phyloP scores from a whole-genome alignment of 2,888 invertebrate species.

The Meganola albula region DNA sequence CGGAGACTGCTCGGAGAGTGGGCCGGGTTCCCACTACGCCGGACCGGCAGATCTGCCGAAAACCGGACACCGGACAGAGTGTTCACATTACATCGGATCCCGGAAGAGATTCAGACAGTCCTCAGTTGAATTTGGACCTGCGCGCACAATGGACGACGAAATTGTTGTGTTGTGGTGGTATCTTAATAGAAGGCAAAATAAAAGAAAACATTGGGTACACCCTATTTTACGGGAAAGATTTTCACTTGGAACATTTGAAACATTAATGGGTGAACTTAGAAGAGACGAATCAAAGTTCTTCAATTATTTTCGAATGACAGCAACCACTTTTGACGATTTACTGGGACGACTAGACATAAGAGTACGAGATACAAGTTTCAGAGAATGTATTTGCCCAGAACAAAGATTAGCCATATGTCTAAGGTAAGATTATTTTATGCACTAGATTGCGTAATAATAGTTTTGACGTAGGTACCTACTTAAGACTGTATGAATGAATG shows the following conservation, averaged over 20 bases:
- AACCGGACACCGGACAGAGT: too few relatives aligned
- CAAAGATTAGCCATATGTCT: conserved; percentile 26
- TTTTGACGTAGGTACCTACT: conserved; percentile 18
- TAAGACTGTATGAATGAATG: conserved; percentile 18
- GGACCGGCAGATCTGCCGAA: too few relatives aligned
- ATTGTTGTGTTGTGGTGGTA: too few relatives aligned
- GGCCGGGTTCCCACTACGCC: too few relatives aligned
- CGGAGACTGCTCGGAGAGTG: too few relatives aligned
- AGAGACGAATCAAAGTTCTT: too few relatives aligned
- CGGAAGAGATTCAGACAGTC: conserved; percentile 14
- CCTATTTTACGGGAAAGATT: conserved; percentile 25
- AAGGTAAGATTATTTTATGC: conserved; percentile 22
- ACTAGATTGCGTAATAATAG: conserved; percentile 21
- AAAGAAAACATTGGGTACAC: too few relatives aligned
- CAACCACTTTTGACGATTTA: conserved; percentile 22
- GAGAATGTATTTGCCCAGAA: conserved; percentile 26
- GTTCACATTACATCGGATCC: too few relatives aligned
- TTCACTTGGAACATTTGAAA: conserved; percentile 26
- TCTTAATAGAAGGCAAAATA: conserved; percentile 20
- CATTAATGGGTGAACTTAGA: too few relatives aligned
- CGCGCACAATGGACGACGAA: conserved; percentile 19
- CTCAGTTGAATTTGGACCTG: conserved; percentile 23
- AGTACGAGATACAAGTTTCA: conserved; percentile 26
- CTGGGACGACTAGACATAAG: conserved; percentile 20
- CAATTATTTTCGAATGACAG: too few relatives aligned